Evolutionary conservation across 2,888 invertebrate species (phyloP).

Genomic region (Aphidoletes aphidimyza): DNA sequence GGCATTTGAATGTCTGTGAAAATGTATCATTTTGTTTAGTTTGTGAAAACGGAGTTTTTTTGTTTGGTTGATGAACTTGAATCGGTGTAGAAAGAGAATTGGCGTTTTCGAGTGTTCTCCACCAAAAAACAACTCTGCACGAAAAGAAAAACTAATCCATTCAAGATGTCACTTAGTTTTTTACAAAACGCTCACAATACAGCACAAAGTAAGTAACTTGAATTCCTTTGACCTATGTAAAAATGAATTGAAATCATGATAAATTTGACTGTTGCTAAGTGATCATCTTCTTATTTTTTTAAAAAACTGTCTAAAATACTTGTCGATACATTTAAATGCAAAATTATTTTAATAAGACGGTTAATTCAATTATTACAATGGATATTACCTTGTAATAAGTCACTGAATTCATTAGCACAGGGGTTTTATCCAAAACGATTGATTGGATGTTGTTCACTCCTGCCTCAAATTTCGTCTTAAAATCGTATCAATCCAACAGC

Average conservation of each 20-base stretch:
- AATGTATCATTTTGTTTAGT: background rate
- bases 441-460: background rate
- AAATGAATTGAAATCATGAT: no score
- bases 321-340: background rate
- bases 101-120: background rate
- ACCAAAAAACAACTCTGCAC: background rate
- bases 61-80: background rate
- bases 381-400: constrained; percentile 31
- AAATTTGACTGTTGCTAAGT: no score
- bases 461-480: background rate
- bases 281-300: background rate
- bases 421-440: constrained; percentile 4
- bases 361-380: constrained; percentile 30
- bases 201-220: constrained; percentile 29
- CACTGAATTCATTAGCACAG: constrained; percentile 29
- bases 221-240: no score
- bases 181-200: constrained; percentile 10
- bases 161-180: constrained; percentile 39
- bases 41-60: background rate
- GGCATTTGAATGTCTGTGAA: background rate
- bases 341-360: background rate
- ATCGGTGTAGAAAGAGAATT: background rate
- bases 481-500: no score
- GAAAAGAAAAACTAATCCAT: background rate
- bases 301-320: background rate